Percentiles rank a stretch among this genome's conserved stretches.
Evolutionary conservation across 2,888 invertebrate genomes (phyloP).

Genomic region (Chrysina gloriosa): DNA sequence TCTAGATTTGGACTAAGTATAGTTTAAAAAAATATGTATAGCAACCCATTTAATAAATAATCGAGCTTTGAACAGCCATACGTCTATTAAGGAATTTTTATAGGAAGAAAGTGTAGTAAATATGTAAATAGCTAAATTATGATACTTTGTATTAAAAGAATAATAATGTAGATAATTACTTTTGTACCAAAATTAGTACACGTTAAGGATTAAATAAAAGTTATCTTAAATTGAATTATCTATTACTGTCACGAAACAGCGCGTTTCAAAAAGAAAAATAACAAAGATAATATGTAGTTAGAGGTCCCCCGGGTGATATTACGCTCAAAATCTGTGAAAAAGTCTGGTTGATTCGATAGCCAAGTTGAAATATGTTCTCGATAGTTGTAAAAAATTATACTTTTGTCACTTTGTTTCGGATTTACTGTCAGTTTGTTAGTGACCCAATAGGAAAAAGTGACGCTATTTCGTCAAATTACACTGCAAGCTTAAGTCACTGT

Average conservation of each 20-base stretch:
- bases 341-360: slow-evolving; percentile 52
- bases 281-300: slow-evolving; percentile 51
- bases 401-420: neutral
- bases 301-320: slow-evolving; percentile 61
- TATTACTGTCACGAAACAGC: slow-evolving; percentile 2
- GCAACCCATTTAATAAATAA: slow-evolving; percentile 26
- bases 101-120: slow-evolving; percentile 34
- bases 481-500: slow-evolving; percentile 53
- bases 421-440: neutral
- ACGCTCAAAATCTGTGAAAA: slow-evolving; percentile 58
- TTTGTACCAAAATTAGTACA: slow-evolving; percentile 51
- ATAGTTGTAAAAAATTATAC: slow-evolving; percentile 40
- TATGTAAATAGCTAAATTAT: slow-evolving; percentile 54
- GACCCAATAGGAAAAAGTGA: slow-evolving; percentile 35
- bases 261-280: slow-evolving; percentile 14
- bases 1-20: slow-evolving; percentile 7
- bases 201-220: slow-evolving; percentile 41
- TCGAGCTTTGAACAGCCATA: slow-evolving; percentile 42
- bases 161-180: slow-evolving; percentile 59
- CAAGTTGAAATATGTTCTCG: slow-evolving; percentile 30
- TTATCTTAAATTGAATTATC: slow-evolving; percentile 40
- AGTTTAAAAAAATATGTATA: slow-evolving; percentile 24
- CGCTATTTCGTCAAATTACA: slow-evolving; percentile 31
- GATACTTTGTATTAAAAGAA: slow-evolving; percentile 54
- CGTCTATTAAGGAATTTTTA: slow-evolving; percentile 30